These are phyloP conservation scores for Lates japonicus DNA, from an alignment of 2,797 vertebrate species.

Conservation along the genomic window DNA sequence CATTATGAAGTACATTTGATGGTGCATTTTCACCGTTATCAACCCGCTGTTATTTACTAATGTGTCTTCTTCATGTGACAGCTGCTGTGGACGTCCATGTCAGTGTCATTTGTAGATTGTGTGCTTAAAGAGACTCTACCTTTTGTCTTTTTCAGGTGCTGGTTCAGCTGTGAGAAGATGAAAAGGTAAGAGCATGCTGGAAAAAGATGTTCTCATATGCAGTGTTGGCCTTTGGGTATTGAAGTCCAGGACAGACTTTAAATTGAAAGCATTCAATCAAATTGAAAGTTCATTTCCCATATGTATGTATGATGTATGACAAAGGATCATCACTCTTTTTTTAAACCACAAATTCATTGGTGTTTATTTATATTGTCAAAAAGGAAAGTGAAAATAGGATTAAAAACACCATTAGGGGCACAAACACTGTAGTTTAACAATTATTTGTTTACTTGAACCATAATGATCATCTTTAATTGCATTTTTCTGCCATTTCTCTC, in stretches of 20 bases:
- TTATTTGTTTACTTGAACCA: conserved; percentile 6
- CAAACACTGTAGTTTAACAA: background rate
- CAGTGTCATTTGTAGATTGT: conserved; percentile 5
- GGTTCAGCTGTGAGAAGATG: conserved; percentile 9
- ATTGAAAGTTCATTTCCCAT: conserved; percentile 71
- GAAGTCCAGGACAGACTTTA: conserved; percentile 50
- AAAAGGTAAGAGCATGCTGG: background rate
- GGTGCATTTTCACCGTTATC: conserved; percentile 85
- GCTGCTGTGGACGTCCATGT: conserved; percentile 29
- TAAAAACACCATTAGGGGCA: background rate
- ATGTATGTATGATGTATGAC: conserved; percentile 29
- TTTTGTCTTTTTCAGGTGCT: conserved; percentile 58
- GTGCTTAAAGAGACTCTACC: conserved; percentile 18
- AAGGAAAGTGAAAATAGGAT: background rate
- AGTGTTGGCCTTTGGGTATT: conserved; percentile 42
- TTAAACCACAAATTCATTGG: background rate
- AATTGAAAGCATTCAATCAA: conserved; percentile 78
- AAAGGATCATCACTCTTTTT: conserved; percentile 33
- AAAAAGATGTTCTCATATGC: conserved; percentile 52
- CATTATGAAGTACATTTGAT: conserved; percentile 86
- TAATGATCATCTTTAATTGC: background rate
- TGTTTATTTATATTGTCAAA: conserved; percentile 19
- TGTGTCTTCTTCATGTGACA: conserved; percentile 75
- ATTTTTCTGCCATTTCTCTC: background rate
- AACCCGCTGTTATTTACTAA: conserved; percentile 84